Percentiles rank a stretch among this genome's conserved stretches.
phyloP scores from a whole-genome alignment of 1,140 invertebrate genomes.

The Neoseiulus cucumeris region DNA sequence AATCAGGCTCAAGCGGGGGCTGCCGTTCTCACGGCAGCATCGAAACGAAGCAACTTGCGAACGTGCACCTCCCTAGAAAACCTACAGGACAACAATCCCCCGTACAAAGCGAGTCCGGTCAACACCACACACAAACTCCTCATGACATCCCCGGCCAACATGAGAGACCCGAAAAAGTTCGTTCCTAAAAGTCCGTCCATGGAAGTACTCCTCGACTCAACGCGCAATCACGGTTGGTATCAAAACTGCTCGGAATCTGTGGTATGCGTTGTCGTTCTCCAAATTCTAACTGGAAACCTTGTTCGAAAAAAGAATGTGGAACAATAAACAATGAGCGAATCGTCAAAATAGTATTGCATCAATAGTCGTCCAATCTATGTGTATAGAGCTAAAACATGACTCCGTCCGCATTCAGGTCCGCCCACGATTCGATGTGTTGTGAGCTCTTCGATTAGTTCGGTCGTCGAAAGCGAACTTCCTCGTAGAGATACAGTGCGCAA shows the following conservation, averaged over 20 bases:
- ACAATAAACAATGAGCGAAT: too few species aligned
- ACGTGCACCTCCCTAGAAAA: conserved; percentile 2
- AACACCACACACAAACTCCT: not conserved
- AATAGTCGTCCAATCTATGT: too few species aligned
- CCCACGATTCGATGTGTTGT: not conserved
- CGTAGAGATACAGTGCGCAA: conserved; percentile 1
- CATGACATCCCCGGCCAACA: conserved; percentile 2
- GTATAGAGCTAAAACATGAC: too few species aligned
- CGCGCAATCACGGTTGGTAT: not conserved
- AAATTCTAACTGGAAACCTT: too few species aligned
- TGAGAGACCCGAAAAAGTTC: not conserved
- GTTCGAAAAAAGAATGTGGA: too few species aligned
- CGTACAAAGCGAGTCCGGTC: not conserved
- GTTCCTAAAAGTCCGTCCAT: conserved; percentile 1
- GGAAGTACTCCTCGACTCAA: not conserved
- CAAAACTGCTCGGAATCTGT: too few species aligned
- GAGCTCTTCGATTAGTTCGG: conserved; percentile 4
- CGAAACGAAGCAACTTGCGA: not conserved
- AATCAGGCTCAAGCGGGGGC: not conserved
- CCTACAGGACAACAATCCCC: not conserved
- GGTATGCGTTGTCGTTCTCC: too few species aligned
- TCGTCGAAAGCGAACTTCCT: conserved; percentile 8
- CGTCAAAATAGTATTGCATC: too few species aligned
- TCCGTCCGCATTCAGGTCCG: too few species aligned
- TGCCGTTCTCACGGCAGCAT: not conserved